Evolutionary conservation across 2,888 invertebrate genomes (phyloP).

Genomic region (Bellardia pandia): DNA sequence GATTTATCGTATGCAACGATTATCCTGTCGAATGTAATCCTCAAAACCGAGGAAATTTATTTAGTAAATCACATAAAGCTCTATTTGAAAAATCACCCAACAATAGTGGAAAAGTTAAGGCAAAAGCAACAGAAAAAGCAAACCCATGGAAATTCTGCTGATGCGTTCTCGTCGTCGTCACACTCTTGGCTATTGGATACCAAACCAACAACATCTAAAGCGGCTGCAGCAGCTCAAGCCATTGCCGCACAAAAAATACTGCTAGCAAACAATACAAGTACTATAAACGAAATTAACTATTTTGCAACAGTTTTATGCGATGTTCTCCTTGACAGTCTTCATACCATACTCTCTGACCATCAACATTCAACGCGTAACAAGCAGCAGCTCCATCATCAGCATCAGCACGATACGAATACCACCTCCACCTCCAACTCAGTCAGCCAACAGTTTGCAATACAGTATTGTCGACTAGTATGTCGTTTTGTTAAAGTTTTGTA

Average conservation of each 20-base stretch:
- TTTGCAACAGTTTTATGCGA: conserved; percentile 83
- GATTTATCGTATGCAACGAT: conserved; percentile 83
- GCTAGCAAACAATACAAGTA: conserved; percentile 65
- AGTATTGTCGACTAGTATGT: conserved; percentile 80
- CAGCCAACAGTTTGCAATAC: conserved; percentile 63
- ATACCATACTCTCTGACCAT: conserved; percentile 75
- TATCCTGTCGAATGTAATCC: conserved; percentile 83
- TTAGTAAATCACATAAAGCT: conserved; percentile 84
- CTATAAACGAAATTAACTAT: conserved; percentile 83
- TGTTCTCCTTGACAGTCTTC: conserved; percentile 81
- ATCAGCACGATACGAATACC: background rate
- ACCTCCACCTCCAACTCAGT: conserved; percentile 11
- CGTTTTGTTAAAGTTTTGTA: conserved; percentile 82
- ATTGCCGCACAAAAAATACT: conserved; percentile 52
- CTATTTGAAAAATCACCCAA: conserved; percentile 83
- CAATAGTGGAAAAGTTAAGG: conserved; percentile 75
- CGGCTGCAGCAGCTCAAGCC: conserved; percentile 53
- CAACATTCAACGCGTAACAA: conserved; percentile 41
- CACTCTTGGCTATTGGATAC: conserved; percentile 59
- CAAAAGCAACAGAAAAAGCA: conserved; percentile 69
- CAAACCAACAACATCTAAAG: conserved; percentile 66
- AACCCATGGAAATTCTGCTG: conserved; percentile 75
- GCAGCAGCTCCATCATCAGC: background rate
- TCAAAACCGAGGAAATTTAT: conserved; percentile 84
- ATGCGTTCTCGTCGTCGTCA: conserved; percentile 24